Base-by-base conservation (phyloP, 2,888 invertebrate species). In the Poecilus cupreus region DNA sequence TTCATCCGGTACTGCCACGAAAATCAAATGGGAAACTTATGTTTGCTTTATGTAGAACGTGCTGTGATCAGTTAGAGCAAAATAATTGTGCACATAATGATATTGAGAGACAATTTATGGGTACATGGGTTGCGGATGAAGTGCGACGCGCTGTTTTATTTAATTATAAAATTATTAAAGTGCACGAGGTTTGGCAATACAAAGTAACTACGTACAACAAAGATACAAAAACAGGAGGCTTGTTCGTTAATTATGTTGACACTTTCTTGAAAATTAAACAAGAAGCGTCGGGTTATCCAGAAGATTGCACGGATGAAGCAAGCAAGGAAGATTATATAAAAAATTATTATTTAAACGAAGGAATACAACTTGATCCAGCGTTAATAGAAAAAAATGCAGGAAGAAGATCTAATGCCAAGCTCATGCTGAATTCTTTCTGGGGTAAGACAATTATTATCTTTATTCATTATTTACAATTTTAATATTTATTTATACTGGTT, bases 161-260 rank as follows among this genome's bases (percentile, higher is more conserved):
- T 32, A 87, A 87, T 0, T 89, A 88, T 77, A 80, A 82, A 60
- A 83, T 88, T n/a, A 1, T 86, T 0, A 82, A 87, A 51, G 83
- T 87, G 4, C 82, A 83, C 46, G 87, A 88, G 82, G 85, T 88
- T 10, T 88, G 87, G 85, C 84, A 87, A 75, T 88, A 87, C 77
- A 54, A 85, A 26, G 72, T 84, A 39, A 83, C 84, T 0, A 64
- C 80, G 10, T 85, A 85, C 37, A n/a, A n/a, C n/a, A n/a, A n/a
- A n/a, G n/a, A n/a, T n/a, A n/a, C n/a, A n/a, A n/a, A n/a, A n/a
- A n/a, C n/a, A n/a, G n/a, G n/a, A n/a, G n/a, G n/a, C n/a, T n/a
- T n/a, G n/a, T n/a, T n/a, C n/a, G n/a, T n/a, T n/a, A n/a, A n/a
- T n/a, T n/a, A n/a, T n/a, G n/a, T n/a, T n/a, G n/a, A n/a, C n/a